Evolutionary conservation across 2,113 vertebrate genomes (phyloP), one percentile per base, ranked within the genome.

Genomic region (Cercocebus atys): DNA sequence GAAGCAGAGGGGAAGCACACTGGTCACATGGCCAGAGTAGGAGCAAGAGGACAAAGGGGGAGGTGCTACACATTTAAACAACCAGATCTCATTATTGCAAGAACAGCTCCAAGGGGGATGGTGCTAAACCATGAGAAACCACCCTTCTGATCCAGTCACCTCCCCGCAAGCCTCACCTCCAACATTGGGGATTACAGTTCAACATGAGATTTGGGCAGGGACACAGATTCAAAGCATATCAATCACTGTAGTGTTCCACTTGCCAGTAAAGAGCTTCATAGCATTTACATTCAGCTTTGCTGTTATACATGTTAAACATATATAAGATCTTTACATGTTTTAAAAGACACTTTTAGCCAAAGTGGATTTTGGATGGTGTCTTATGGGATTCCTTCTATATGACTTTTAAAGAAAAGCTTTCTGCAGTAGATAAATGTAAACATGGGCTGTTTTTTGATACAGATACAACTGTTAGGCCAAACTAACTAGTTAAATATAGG

Each of bases 331-430:
- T 55, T 92, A 59, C 38, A 85, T 85, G 17, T 92, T 85, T 97
- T 90, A 95, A 80, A 94, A 75, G 57, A 70, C 6, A 75, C 30
- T 85, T 87, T 61, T 38, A 75, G 66, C 55, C 87, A 79, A 94
- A 82, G 68, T 81, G 70, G 57, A 52, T 93, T 95, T 92, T 79
- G 25, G 20, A 32, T 82, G 11, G 12, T 83, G 25, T 72, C 72
- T 16, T 75, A 16, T 95, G 59, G 23, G 30, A 59, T 73, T 88
- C 11, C 27, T 78, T 93, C 40, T 90, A 1, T 87, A 59, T 16
- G 16, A 59, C 47, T 88, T 83, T 57, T 45, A 55, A 78, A 88
- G 93, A 78, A 94, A 95, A 72, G 40, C 76, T 96, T 96, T 93
- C 18, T 79, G 0, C 27, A 45, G 11, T 61, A 23, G 2, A 8